Evolutionary conservation across 2,113 vertebrate genomes (phyloP), one percentile per base, ranked within the genome.

Genomic region (Sylvietta virens): DNA sequence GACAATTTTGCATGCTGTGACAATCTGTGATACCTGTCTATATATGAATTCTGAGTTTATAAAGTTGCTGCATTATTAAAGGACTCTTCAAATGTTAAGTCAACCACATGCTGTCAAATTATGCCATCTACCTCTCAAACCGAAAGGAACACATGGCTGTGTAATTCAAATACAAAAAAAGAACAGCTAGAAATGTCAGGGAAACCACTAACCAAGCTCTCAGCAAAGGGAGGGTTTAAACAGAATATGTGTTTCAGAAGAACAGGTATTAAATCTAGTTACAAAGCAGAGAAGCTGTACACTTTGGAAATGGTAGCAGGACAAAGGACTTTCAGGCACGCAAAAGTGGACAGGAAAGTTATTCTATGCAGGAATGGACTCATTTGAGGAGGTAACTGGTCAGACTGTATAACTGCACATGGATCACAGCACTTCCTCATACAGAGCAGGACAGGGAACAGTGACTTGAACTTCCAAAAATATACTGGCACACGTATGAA

Each of bases 371-470:
- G 26, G 14, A 79, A 31, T 2, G 47, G 48, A 57, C 30, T 64
- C 35, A 24, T 82, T 61, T 58, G 30, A 74, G 47, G 21, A 47
- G 26, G 21, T 9, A 71, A 54, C 14, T 50, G 47, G 35, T 45
- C 10, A 30, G 23, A 67, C 3, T 67, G 42, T 8, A 6, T 5
- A 78, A 23, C 15, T 74, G 45, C 6, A 1, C 50, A 28, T 0
- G 0, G 39, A 81, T 54, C 45, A 42, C 50, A 57, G 12, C 28
- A 62, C 3, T 77, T 72, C 42, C 50, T 73, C 18, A 45, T 24
- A 40, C 20, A 69, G 22, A 60, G 45, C 11, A 69, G 62, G 71
- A 83, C 15, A 60, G 24, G 20, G 44, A 93, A 47, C 14, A 60
- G 33, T 15, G n/a, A 76, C 11, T 8, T 33, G 23, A 42, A n/a